phyloP scores from a whole-genome alignment of 1,140 invertebrate species.

The Drosophila nebulosa region DNA sequence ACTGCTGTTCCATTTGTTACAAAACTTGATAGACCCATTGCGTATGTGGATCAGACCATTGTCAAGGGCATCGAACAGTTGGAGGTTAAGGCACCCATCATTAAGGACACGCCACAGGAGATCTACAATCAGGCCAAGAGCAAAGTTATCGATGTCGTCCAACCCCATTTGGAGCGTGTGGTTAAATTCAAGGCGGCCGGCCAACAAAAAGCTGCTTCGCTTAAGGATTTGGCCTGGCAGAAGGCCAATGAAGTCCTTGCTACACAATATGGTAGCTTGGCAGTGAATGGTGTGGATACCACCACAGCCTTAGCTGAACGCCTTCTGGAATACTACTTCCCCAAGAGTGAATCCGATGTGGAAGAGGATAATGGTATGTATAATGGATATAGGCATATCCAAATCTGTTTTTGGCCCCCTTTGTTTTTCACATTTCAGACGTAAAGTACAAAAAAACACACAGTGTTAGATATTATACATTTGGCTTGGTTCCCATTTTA shows the following conservation, averaged over 20 bases:
- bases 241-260: constrained; percentile 86
- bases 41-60: constrained; percentile 85
- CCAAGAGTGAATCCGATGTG: constrained; percentile 82
- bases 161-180: constrained; percentile 85
- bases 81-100: constrained; percentile 86
- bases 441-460: not conserved
- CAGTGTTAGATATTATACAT: constrained; percentile 28
- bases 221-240: constrained; percentile 86
- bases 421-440: not conserved
- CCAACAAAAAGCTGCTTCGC: constrained; percentile 83
- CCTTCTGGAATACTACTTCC: constrained; percentile 86
- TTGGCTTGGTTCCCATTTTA: not conserved
- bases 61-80: constrained; percentile 86
- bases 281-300: constrained; percentile 84
- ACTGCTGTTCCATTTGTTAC: constrained; percentile 85
- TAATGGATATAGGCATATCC: not conserved
- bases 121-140: constrained; percentile 87
- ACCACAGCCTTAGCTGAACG: constrained; percentile 84
- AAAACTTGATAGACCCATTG: constrained; percentile 84
- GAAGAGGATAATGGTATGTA: constrained; percentile 82
- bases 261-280: constrained; percentile 85
- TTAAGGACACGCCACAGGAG: constrained; percentile 86
- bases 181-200: constrained; percentile 83
- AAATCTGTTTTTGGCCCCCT: not conserved
- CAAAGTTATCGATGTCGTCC: constrained; percentile 84